phyloP scores from a whole-genome alignment of 2,113 vertebrate genomes.

The Lanius ludovicianus region DNA sequence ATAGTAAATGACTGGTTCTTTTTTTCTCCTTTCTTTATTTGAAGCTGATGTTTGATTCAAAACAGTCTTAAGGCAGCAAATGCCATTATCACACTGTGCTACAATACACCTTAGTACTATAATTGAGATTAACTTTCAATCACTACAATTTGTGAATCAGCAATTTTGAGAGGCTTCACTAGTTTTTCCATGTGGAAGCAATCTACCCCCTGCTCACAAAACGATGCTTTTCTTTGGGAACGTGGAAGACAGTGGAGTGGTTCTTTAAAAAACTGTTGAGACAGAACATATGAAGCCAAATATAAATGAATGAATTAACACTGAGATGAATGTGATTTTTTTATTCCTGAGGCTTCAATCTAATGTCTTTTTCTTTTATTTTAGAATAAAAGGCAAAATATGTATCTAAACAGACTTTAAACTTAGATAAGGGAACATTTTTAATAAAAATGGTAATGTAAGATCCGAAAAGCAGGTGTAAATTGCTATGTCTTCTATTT shows the following conservation, averaged over 20 bases:
- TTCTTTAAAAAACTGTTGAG: constrained; percentile 8
- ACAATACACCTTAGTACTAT: constrained; percentile 35
- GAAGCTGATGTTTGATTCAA: constrained; percentile 11
- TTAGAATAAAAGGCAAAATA: not conserved
- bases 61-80: constrained; percentile 63
- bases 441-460: not conserved
- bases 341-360: not conserved
- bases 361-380: not conserved
- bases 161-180: constrained; percentile 41
- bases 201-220: constrained; percentile 41
- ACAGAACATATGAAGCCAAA: not conserved
- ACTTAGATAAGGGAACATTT: not conserved
- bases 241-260: not conserved
- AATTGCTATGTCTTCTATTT: not conserved
- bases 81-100: constrained; percentile 46
- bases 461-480: not conserved
- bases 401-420: not conserved
- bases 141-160: constrained; percentile 67
- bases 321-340: not conserved
- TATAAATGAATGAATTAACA: not conserved
- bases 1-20: not conserved
- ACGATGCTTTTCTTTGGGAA: not conserved
- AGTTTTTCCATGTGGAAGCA: constrained; percentile 37
- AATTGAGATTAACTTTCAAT: constrained; percentile 69
- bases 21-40: not conserved